Base-by-base conservation (phyloP, 2,888 invertebrate genomes). In the Lasioglossum lativentre region DNA sequence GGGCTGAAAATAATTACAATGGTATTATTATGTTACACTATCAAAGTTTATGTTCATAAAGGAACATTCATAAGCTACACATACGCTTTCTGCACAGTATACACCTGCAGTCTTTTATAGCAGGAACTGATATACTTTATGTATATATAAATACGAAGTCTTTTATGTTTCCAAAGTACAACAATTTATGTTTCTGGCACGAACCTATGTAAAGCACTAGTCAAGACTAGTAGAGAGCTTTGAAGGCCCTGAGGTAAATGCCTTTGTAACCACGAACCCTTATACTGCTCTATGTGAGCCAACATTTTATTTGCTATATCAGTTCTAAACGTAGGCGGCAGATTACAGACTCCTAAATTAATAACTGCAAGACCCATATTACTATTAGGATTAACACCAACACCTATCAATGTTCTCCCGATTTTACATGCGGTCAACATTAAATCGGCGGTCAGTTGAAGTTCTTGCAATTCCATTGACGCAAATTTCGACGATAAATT, bases 281-380 rank as follows among this genome's bases (percentile, higher is more conserved):
- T 95, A 90, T 96, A 96, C 82, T 96, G 96, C 88, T 96, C 96
- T 82, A 96, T 95, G 81, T 96, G 94, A 80, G 96, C 96, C 73
- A 96, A 92, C 92, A 96, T 94, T 91, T 96, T 96, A 94, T 97
- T 97, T 30, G 97, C 97, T 88, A 97, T 95, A 91, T 97, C 97
- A n/a, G 97, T 97, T 86, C 96, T 95, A 59, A 96, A 95, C 27
- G 96, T 96, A 23, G 96, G 96, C 30, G 96, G 96, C n/a, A 97
- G 94, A 94, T 97, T 96, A 80, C 96, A 95, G 16, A 97, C 96
- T 34, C 97, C 97, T 81, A 96, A 95, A 93, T 96, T 96, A 74
- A 96, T 96, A 70, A 96, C 96, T 68, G 96, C 95, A 47, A 96
- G 94, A 1, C 96, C 96, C 95, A 96, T 95, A 87, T 96, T 96